Percentiles rank a stretch among this genome's conserved stretches.
Evolutionary conservation across 2,888 invertebrate genomes (phyloP).

Genomic region (Eumerus sabulonum): DNA sequence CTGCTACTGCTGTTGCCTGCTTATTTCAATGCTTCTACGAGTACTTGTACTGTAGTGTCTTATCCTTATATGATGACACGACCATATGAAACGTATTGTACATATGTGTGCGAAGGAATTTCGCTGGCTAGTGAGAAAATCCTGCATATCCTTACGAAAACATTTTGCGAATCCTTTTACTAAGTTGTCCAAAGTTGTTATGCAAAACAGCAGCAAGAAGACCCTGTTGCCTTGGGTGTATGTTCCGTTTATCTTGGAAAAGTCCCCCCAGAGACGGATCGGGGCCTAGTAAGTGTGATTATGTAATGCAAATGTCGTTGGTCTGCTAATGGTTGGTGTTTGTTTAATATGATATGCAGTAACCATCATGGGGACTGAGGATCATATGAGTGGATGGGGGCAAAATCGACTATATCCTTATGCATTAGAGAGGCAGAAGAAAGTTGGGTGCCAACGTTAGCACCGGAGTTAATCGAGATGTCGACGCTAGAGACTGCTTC

Average conservation of each 20-base stretch:
- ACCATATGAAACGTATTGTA: slow-evolving; percentile 7
- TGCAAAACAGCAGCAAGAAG: slow-evolving; percentile 55
- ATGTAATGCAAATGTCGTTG: slow-evolving; percentile 42
- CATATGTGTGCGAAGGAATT: slow-evolving; percentile 20
- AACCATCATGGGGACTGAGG: slow-evolving; percentile 24
- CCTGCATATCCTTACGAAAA: slow-evolving; percentile 65
- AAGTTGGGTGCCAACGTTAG: slow-evolving; percentile 28
- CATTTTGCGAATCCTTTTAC: slow-evolving; percentile 64
- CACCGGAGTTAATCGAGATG: neutral
- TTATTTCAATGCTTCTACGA: slow-evolving; percentile 17
- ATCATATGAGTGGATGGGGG: slow-evolving; percentile 34
- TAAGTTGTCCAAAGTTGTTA: slow-evolving; percentile 68
- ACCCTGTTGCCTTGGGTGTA: slow-evolving; percentile 30
- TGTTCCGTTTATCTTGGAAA: slow-evolving; percentile 3
- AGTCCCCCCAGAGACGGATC: too few species aligned
- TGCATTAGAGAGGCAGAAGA: slow-evolving; percentile 25
- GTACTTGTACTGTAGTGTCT: slow-evolving; percentile 17
- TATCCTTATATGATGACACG: too few species aligned
- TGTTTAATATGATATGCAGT: slow-evolving; percentile 39
- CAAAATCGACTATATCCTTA: neutral
- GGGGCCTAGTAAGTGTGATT: too few species aligned
- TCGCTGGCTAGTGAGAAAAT: slow-evolving; percentile 62
- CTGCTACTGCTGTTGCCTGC: neutral
- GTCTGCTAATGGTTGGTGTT: slow-evolving; percentile 59
- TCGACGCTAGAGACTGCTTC: neutral